Percentiles rank a stretch among this genome's conserved stretches.
phyloP scores from a whole-genome alignment of 2,113 vertebrate genomes.

The Thryonomys swinderianus region DNA sequence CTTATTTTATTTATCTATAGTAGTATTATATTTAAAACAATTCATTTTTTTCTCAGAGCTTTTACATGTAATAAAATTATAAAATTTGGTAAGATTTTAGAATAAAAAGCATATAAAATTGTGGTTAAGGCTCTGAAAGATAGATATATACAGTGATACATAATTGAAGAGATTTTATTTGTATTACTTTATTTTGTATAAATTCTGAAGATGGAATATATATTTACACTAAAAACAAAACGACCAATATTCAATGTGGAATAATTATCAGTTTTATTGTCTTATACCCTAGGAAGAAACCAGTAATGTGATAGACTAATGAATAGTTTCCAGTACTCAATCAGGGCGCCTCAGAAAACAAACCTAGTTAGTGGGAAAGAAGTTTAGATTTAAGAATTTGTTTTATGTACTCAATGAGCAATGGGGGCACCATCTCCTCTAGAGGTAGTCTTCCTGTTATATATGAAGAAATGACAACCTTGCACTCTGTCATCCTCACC shows the following conservation, averaged over 20 bases:
- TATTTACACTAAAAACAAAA: not conserved
- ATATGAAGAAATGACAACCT: not conserved
- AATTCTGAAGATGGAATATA: not conserved
- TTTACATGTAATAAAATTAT: not conserved
- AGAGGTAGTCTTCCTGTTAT: not conserved
- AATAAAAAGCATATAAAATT: not conserved
- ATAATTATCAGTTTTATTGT: constrained; percentile 22
- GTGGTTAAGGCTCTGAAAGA: not conserved
- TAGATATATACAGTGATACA: not conserved
- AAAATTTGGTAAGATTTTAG: constrained; percentile 16
- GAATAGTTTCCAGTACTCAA: constrained; percentile 5
- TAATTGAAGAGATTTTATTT: not conserved
- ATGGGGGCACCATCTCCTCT: not conserved
- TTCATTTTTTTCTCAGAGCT: not conserved
- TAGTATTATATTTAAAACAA: constrained; percentile 38
- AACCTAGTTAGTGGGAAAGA: not conserved
- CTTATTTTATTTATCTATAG: constrained; percentile 34
- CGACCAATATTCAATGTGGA: not conserved
- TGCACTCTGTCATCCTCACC: not conserved
- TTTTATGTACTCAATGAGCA: not conserved
- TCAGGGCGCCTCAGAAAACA: not conserved
- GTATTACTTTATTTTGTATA: not conserved
- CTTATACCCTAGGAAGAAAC: constrained; percentile 23
- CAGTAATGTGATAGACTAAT: not conserved
- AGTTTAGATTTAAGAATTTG: constrained; percentile 4